phyloP scores from a whole-genome alignment of 30 jellyfish, hydroid and myxozoan species.

The Aurelia aurita region DNA sequence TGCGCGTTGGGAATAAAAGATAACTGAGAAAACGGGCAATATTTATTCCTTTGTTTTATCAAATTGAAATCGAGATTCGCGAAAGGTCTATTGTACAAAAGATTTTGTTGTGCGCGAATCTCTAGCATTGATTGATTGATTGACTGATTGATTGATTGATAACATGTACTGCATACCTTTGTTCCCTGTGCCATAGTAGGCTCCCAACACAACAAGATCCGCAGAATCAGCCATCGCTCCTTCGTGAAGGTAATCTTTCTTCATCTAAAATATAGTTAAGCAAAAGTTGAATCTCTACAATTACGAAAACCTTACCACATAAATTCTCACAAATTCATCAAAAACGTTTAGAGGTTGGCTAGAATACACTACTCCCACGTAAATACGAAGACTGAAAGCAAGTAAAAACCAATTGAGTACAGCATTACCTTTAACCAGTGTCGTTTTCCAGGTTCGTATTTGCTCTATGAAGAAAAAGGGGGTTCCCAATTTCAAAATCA shows the following conservation, averaged over 20 bases:
- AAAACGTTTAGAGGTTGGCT: no score
- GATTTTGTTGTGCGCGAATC: no score
- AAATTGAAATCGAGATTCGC: no score
- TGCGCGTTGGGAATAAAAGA: no score
- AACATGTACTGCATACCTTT: slow-evolving; percentile 59
- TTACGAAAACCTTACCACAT: not conserved
- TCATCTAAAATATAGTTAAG: slow-evolving; percentile 48
- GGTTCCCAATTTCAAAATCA: not conserved
- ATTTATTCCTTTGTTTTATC: no score
- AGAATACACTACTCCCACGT: no score
- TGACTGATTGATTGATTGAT: no score
- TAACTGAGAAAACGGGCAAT: no score
- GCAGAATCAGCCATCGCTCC: slow-evolving; percentile 99
- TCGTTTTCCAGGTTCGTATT: slow-evolving; percentile 93
- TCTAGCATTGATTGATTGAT: no score
- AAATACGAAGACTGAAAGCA: no score
- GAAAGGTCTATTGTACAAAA: no score
- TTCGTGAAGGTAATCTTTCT: slow-evolving; percentile 87
- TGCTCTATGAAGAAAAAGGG: slow-evolving; percentile 53
- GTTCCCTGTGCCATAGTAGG: slow-evolving; percentile 93
- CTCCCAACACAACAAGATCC: slow-evolving; percentile 92
- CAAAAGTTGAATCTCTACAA: not conserved
- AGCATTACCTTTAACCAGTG: slow-evolving; percentile 93
- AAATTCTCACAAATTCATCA: no score
- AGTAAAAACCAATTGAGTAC: slow-evolving; percentile 25